Evolutionary conservation across 2,888 invertebrate genomes (phyloP), one percentile per base, ranked within the genome.

Genomic region (Meteorus colon): DNA sequence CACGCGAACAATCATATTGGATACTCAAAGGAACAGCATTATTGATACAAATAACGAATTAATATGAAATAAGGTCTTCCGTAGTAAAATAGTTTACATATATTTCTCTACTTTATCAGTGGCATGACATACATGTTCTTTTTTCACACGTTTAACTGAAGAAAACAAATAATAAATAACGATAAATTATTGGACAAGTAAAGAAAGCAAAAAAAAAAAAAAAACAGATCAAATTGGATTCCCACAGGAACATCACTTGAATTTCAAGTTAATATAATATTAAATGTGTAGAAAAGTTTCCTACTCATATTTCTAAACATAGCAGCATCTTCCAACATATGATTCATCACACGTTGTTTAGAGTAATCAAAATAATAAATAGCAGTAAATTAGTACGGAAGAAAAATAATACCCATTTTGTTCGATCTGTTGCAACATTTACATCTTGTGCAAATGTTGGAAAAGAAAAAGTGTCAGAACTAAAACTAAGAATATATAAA

Each of bases 11-110:
- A 63, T 93, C 94, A 81, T 96, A 94, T 89, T 97, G 97, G 97
- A 96, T 97, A 82, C 92, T 96, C 63, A 95, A 96, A 84, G 97
- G 96, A 78, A 95, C 97, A 1, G 97, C 97, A 0, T 91, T 97
- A 2, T 92, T 98, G 24, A 95, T 96, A 5, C 96, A 95, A 88
- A 92, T 96, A 37, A 93, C 94, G 8, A 95, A 97, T 86, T 94
- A 89, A 90, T 12, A 41, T 10, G 8, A 41, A 12, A 0, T 41
- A 1, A 8, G 12, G 8, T 8, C 4, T 41, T 41, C 12, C 12
- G 41, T 41, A 41, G 41, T 41, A 41, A 41, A 41, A 41, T 41
- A 41, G 12, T 41, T 41, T 41, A 12, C 41, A 8, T 41, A 41
- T 41, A 41, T 41, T 41, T 41, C 8, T 41, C 0, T 12, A 12